Conservation (phyloP, 64 coral and sea anemone species). For the Pocillopora verrucosa region DNA sequence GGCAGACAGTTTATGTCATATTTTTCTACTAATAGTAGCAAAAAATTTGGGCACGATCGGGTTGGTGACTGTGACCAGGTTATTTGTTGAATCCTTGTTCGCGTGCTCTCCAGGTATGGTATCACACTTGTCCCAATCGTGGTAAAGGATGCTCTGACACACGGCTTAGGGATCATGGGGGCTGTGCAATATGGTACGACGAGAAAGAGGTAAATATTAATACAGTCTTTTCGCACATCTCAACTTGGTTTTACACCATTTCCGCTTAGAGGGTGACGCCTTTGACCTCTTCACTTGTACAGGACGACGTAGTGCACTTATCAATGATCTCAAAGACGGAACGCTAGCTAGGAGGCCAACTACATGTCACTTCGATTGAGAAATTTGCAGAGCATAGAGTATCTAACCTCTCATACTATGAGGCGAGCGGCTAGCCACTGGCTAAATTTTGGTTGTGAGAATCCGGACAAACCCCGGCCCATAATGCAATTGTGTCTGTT, state of each 20-base stretch:
- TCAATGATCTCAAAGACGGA: too few species aligned
- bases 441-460: too few species aligned
- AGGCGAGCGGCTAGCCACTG: too few species aligned
- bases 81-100: not conserved
- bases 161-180: constrained; percentile 82
- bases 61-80: not conserved
- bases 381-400: too few species aligned
- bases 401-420: too few species aligned
- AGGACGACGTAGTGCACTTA: too few species aligned
- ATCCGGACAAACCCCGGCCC: too few species aligned
- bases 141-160: constrained; percentile 86
- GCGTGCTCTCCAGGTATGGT: constrained; percentile 74
- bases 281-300: not conserved
- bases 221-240: not conserved
- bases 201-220: constrained; percentile 79
- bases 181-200: constrained; percentile 98
- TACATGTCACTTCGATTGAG: too few species aligned
- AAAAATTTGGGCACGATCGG: not conserved
- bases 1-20: too few species aligned
- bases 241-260: not conserved
- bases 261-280: not conserved
- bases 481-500: too few species aligned
- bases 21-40: too few species aligned
- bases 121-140: constrained; percentile 88
- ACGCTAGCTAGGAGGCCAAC: too few species aligned